Evolutionary conservation across 2,888 invertebrate species (phyloP).

Genomic region (Lycaena phlaeas): DNA sequence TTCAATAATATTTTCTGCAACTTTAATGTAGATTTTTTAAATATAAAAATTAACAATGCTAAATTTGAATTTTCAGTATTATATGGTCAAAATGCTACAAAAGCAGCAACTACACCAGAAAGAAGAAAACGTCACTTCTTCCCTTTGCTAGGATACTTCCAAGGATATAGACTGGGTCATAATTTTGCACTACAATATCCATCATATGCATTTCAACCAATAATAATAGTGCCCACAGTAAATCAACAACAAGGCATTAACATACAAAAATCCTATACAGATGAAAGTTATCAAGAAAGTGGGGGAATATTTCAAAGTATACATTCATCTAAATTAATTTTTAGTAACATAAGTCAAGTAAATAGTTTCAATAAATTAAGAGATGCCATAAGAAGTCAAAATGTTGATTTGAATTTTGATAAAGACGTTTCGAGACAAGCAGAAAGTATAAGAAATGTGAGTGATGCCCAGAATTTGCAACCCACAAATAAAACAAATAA

Average conservation of each 20-base stretch:
- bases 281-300: slow-evolving; percentile 27
- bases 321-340: slow-evolving; percentile 19
- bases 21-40: too few relatives aligned
- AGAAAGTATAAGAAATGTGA: background rate
- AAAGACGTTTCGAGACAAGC: background rate
- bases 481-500: background rate
- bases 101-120: slow-evolving; percentile 11
- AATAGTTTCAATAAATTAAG: slow-evolving; percentile 19
- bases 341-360: slow-evolving; percentile 16
- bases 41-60: too few relatives aligned
- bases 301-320: slow-evolving; percentile 21
- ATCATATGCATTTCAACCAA: slow-evolving; percentile 25
- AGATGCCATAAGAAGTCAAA: background rate
- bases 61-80: slow-evolving; percentile 15
- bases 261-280: slow-evolving; percentile 22
- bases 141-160: slow-evolving; percentile 28
- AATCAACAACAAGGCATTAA: slow-evolving; percentile 31
- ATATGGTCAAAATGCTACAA: slow-evolving; percentile 22
- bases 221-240: slow-evolving; percentile 31
- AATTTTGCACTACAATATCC: slow-evolving; percentile 25
- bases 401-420: background rate
- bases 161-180: slow-evolving; percentile 29
- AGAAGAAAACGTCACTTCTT: slow-evolving; percentile 23
- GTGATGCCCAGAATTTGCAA: background rate
- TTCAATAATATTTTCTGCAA: too few relatives aligned